These are phyloP conservation scores for Drosophila ezoana DNA, from an alignment of 2,888 invertebrate genomes.

Conservation along the genomic window DNA sequence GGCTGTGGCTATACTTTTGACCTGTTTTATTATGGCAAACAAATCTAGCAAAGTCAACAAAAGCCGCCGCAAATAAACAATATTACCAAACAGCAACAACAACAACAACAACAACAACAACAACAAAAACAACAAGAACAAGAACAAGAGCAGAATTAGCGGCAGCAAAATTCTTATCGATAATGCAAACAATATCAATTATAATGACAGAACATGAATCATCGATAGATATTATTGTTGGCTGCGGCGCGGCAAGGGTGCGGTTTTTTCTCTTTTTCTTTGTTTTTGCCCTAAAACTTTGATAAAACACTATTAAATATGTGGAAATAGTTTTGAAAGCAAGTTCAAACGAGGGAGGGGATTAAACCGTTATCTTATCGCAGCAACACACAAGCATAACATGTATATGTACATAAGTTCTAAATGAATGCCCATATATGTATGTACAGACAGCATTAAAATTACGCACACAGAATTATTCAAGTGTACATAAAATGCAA, in stretches of 20 bases:
- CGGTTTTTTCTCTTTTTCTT: neutral
- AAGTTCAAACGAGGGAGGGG: neutral
- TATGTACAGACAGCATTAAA: slow-evolving; percentile 7
- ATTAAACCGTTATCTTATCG: slow-evolving; percentile 27
- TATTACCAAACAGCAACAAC: slow-evolving; percentile 10
- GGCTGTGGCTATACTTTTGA: no score
- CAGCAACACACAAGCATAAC: neutral
- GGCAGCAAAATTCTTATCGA: slow-evolving; percentile 33
- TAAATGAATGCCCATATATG: slow-evolving; percentile 1
- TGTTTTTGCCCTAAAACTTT: no score
- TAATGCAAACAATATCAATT: slow-evolving; percentile 50
- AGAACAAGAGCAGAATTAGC: slow-evolving; percentile 1
- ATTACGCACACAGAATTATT: neutral
- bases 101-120: slow-evolving; percentile 13
- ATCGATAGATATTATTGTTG: slow-evolving; percentile 19
- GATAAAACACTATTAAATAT: slow-evolving; percentile 14
- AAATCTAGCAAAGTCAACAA: slow-evolving; percentile 51
- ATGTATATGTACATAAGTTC: neutral
- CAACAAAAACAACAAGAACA: no score
- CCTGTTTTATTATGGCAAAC: slow-evolving; percentile 46
- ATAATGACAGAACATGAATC: slow-evolving; percentile 46
- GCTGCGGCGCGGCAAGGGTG: neutral
- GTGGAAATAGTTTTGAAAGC: neutral
- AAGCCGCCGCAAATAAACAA: slow-evolving; percentile 6
- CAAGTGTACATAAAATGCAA: slow-evolving; percentile 19